Base-by-base conservation (phyloP, 2,888 invertebrate species). In the Sepioteuthis lessoniana region DNA sequence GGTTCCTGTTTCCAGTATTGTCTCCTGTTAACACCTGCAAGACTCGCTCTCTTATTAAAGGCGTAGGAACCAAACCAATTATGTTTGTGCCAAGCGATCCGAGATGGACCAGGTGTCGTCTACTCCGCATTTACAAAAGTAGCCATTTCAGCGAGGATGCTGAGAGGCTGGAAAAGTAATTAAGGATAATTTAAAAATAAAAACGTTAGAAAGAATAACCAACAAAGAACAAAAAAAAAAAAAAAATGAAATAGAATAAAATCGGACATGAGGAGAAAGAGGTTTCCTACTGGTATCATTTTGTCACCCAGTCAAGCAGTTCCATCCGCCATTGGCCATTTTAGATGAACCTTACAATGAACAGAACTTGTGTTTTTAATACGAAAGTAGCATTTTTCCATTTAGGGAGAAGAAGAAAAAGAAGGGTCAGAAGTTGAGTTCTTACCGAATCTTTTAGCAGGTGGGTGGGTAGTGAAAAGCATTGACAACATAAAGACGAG, bases 11-110 rank as follows among this genome's bases (percentile, higher is more conserved):
- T 76, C n/a, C 76, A 76, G 76, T 35, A 76, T 76, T 76, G 76
- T 76, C 76, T 76, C 76, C 19, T n/a, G n/a, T 76, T 76, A 76
- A 76, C 76, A 76, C 76, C 76, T 76, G 76, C 76, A 76, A 76
- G 76, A 76, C 76, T 76, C n/a, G 76, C 76, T n/a, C 16, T 76
- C 76, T 76, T 76, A 76, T 76, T 76, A 76, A 76, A 76, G 76
- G 76, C 76, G 76, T 35, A 76, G 76, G 76, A 76, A 76, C 76
- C 76, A n/a, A 76, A 76, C n/a, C 76, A 76, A 76, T 76, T 76
- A 76, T 76, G 76, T 76, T 76, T 76, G 76, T 76, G 76, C n/a
- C n/a, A 76, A 76, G 76, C 76, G 76, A 76, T 76, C 76, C 76
- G 76, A 76, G 76, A 76, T 76, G 76, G 76, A 35, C 76, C 76